Base-by-base conservation (phyloP, 1,140 invertebrate species). In the Adoxophyes honmai region DNA sequence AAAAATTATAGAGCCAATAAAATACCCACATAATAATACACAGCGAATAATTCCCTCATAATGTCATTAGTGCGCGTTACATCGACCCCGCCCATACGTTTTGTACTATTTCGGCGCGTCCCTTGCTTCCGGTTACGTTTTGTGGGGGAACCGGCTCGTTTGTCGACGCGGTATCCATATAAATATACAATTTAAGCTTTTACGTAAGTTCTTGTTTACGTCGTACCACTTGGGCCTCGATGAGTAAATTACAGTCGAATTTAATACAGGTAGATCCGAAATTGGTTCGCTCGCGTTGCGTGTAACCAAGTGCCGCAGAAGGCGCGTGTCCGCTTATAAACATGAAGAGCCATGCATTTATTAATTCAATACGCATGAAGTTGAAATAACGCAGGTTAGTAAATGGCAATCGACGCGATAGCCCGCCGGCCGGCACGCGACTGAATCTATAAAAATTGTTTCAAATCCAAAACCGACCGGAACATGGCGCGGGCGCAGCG, bases 31-130 rank as follows among this genome's bases (percentile, higher is more conserved):
- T 28, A 28, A 28, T 28, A 28, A 28, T 28, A 6, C 21, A 28
- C 21, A 6, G 21, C 21, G 21, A 28, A 44, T 48, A 28, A 48
- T 48, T 48, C 11, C 42, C 14, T 48, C 28, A 78, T 76, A 75
- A 76, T 69, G 76, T 78, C 68, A 83, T 81, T 75, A 75, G 60
- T 51, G 60, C 57, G 59, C 62, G 53, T 64, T 64, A 62, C 39
- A 68, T 59, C 52, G 70, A 67, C 57, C 66, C 78, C 84, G 75
- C 84, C 84, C 84, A 82, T 82, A 63, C 74, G 73, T 85, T 87
- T 84, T 85, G 77, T 85, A 78, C 11, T 61, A 57, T 66, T 79
- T 82, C 64, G 68, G 55, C 39, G 54, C 34, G 54, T 57, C 62
- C 78, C 75, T 73, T 70, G 64, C 75, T 71, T 79, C 79, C 79